A percentile compares a stretch with the other conserved stretches of the same genome.
phyloP scores from a whole-genome alignment of 1,140 invertebrate genomes.

The Heliconius congener region DNA sequence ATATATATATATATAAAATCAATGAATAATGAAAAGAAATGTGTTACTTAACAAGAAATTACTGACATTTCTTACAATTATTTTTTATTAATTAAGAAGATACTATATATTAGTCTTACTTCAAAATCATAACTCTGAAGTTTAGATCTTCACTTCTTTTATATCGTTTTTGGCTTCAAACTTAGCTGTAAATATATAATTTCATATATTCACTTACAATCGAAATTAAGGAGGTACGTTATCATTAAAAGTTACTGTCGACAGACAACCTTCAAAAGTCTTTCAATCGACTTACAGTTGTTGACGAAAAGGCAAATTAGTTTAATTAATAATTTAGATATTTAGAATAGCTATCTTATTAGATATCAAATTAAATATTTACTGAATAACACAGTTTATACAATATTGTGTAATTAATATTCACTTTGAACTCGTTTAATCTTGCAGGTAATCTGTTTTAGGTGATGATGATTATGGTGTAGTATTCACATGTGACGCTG shows the following conservation, averaged over 20 bases:
- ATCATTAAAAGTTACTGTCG: background rate
- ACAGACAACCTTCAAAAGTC: slow-evolving; percentile 22
- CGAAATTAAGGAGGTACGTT: background rate
- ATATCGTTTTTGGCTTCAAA: background rate
- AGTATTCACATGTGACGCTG: too few species aligned
- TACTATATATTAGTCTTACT: too few species aligned
- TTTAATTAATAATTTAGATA: slow-evolving; percentile 23
- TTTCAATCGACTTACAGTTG: slow-evolving; percentile 23
- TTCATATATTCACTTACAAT: background rate
- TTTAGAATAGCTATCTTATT: slow-evolving; percentile 14
- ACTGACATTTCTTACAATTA: too few species aligned
- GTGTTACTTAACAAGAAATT: too few species aligned
- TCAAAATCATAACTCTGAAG: too few species aligned
- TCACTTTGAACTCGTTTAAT: background rate
- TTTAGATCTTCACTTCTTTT: background rate
- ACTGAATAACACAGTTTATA: background rate
- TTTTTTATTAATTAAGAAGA: too few species aligned
- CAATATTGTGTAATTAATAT: slow-evolving; percentile 1
- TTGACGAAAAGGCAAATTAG: slow-evolving; percentile 20
- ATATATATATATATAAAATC: too few species aligned
- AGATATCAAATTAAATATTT: slow-evolving; percentile 11
- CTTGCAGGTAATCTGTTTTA: background rate
- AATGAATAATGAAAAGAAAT: too few species aligned
- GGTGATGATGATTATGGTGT: background rate
- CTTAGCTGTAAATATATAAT: background rate